Base-by-base conservation (phyloP, 2,113 vertebrate genomes). In the Electrona antarctica region DNA sequence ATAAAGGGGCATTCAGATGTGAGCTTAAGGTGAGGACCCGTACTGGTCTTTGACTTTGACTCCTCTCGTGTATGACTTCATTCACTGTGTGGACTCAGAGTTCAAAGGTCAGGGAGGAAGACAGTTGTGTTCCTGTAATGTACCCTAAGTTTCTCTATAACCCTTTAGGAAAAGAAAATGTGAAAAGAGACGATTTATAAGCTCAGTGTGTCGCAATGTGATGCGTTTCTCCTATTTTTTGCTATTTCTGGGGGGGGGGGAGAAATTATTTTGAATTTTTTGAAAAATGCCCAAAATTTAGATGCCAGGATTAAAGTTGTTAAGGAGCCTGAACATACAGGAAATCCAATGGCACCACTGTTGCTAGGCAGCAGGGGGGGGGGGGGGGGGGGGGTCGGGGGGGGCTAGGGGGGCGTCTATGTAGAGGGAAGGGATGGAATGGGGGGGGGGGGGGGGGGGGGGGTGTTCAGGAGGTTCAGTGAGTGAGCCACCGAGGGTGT, bases 291-390 rank as follows among this genome's bases (percentile, higher is more conserved):
- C 33, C 33, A 41, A 41, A 41, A 41, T 41, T 1, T 41, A 41
- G 33, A 41, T 41, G 33, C 33, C 33, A 41, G 33, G 33, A 41
- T 41, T 41, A 41, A 41, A 41, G 33, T 41, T 3, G 33, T 41
- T 41, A 41, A 41, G 33, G 33, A 67, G 81, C 70, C 84, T 77
- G 65, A 90, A 87, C 82, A 85, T 90, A 88, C 90, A 88, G 90
- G 89, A 89, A 89, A 89, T 84, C 88, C 89, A 91, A 79, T 89
- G 84, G 89, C 88, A 90, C 88, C 60, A 67, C 85, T 91, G 92
- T 93, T 93, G 92, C 92, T 91, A 92, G 89, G 90, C 89, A 90
- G 87, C 85, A 59, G 61, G 68, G 50, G 8, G 73, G 59, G 74
- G 70, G 76, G 69, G 63, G 71, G 73, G 52, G 79, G 69, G 62